Conservation (phyloP, 2,113 vertebrate genomes). For the Crotalus horridus region DNA sequence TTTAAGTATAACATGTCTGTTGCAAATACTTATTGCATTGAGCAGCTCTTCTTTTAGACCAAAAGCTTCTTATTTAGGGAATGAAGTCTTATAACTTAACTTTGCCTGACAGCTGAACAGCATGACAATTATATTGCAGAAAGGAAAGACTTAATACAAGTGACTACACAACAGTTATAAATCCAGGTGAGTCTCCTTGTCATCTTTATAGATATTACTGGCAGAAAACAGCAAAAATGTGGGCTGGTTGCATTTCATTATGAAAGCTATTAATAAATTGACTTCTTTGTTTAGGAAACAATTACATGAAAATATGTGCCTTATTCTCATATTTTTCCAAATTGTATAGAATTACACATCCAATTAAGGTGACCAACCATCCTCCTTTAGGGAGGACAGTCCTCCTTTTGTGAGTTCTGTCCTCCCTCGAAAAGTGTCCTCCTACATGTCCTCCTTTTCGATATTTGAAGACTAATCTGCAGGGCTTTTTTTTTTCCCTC, state of each 20-base stretch:
- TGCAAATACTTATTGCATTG: background rate
- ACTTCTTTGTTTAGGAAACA: background rate
- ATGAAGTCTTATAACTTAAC: background rate
- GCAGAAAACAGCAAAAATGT: constrained; percentile 22
- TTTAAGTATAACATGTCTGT: background rate
- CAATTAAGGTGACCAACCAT: no score
- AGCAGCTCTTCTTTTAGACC: background rate
- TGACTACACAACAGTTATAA: background rate
- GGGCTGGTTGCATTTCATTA: background rate
- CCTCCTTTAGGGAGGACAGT: no score
- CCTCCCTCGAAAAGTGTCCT: no score
- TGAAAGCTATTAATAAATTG: constrained; percentile 5
- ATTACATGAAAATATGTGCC: background rate
- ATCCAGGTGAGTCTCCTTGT: background rate
- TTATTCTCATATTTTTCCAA: background rate
- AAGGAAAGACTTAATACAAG: background rate
- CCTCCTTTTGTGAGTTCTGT: no score
- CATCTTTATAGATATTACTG: background rate
- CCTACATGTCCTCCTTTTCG: no score
- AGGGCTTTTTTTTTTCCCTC: no score
- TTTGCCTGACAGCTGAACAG: background rate
- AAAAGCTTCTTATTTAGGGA: background rate
- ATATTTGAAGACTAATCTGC: no score
- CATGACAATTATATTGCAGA: background rate
- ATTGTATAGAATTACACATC: background rate